Conservation (phyloP, 2,797 vertebrate species). For the Heliangelus exortis region DNA sequence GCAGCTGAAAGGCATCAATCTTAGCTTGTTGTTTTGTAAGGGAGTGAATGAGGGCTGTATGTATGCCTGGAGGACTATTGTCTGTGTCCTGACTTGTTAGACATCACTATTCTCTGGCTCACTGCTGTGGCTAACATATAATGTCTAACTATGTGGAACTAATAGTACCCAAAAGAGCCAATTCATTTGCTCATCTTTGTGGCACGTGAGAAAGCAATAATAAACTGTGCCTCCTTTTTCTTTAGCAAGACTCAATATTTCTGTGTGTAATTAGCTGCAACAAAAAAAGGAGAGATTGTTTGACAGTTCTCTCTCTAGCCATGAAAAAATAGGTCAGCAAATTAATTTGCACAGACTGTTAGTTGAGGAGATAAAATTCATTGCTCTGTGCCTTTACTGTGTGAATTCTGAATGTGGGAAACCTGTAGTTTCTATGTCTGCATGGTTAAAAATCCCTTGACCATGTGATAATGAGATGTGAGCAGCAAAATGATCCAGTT, state of each 20-base stretch:
- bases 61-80: background rate
- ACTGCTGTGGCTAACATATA: background rate
- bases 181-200: constrained; percentile 35
- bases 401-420: background rate
- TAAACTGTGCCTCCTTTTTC: constrained; percentile 7
- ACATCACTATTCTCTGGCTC: background rate
- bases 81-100: background rate
- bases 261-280: constrained; percentile 1
- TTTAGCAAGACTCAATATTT: constrained; percentile 21
- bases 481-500: background rate
- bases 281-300: background rate
- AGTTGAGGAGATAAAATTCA: constrained; percentile 12
- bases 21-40: background rate
- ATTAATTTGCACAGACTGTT: constrained; percentile 2
- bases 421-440: background rate
- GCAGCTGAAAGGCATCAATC: constrained; percentile 1
- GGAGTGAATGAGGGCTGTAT: background rate
- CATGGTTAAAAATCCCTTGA: background rate
- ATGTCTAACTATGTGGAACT: constrained; percentile 64
- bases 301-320: background rate
- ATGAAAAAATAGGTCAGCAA: background rate
- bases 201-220: constrained; percentile 9
- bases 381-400: background rate
- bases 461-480: background rate
- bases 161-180: constrained; percentile 50